These are phyloP conservation scores for Schizopygopsis pylzovi DNA, from an alignment of 2,797 vertebrate genomes.

Conservation along the genomic window DNA sequence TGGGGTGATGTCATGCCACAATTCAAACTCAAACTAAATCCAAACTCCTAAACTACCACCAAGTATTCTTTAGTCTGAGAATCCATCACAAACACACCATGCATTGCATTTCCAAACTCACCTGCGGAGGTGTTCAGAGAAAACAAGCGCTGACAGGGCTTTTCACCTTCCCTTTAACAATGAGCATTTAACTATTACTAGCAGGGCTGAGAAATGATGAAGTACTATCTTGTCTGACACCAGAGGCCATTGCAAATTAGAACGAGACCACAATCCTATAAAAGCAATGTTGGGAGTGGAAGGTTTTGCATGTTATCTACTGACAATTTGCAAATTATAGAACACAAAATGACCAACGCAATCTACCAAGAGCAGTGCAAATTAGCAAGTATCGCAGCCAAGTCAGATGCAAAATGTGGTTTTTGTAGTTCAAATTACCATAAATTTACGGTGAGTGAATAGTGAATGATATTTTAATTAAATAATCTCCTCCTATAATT, in stretches of 20 bases:
- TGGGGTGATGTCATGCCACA: background rate
- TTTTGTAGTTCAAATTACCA: background rate
- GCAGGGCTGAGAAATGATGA: background rate
- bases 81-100: constrained; percentile 6
- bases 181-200: constrained; percentile 38
- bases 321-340: background rate
- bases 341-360: background rate
- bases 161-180: constrained; percentile 43
- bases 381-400: background rate
- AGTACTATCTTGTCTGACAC: background rate
- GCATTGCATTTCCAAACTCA: constrained; percentile 38
- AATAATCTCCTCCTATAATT: background rate
- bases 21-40: background rate
- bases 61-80: background rate
- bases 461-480: background rate
- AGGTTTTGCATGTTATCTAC: background rate
- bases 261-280: background rate
- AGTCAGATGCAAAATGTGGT: background rate
- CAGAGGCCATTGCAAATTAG: background rate
- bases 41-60: background rate
- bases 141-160: constrained; percentile 17
- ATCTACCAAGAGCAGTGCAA: background rate
- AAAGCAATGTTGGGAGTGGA: background rate
- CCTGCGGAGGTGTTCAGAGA: constrained; percentile 40
- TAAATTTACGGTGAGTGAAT: background rate